phyloP scores from a whole-genome alignment of 2,113 vertebrate genomes.

The Catharus fuscescens region DNA sequence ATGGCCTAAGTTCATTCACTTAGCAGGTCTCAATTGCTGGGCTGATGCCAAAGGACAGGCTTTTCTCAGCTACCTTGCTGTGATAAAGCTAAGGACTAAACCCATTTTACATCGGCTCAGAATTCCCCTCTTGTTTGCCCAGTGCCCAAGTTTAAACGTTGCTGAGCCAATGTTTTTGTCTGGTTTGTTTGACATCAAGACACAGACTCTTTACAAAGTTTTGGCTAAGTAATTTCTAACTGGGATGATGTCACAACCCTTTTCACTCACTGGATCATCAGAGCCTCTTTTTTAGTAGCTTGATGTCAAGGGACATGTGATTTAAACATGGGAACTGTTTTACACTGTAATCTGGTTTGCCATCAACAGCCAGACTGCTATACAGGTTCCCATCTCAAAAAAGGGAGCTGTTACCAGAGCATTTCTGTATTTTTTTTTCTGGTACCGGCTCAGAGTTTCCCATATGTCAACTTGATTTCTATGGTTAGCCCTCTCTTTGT shows the following conservation, averaged over 20 bases:
- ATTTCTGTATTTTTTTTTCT: background rate
- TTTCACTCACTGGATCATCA: background rate
- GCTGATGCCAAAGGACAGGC: background rate
- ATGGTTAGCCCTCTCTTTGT: background rate
- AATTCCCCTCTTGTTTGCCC: background rate
- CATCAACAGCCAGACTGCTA: background rate
- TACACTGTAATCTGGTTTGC: background rate
- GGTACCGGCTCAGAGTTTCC: background rate
- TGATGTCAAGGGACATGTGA: background rate
- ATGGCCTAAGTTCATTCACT: background rate
- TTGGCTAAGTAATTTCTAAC: background rate
- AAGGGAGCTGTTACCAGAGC: background rate
- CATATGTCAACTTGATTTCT: background rate
- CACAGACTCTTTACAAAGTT: background rate
- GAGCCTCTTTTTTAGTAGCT: background rate
- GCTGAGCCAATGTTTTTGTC: background rate
- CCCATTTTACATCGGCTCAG: background rate
- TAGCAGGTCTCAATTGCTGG: background rate
- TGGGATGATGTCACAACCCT: background rate
- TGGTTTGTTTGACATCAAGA: background rate
- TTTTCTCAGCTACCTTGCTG: background rate
- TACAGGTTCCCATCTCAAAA: background rate
- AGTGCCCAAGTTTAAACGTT: background rate
- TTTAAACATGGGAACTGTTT: background rate
- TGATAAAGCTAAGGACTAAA: background rate